Evolutionary conservation across 2,797 vertebrate species (phyloP).

Genomic region (Fringilla coelebs): DNA sequence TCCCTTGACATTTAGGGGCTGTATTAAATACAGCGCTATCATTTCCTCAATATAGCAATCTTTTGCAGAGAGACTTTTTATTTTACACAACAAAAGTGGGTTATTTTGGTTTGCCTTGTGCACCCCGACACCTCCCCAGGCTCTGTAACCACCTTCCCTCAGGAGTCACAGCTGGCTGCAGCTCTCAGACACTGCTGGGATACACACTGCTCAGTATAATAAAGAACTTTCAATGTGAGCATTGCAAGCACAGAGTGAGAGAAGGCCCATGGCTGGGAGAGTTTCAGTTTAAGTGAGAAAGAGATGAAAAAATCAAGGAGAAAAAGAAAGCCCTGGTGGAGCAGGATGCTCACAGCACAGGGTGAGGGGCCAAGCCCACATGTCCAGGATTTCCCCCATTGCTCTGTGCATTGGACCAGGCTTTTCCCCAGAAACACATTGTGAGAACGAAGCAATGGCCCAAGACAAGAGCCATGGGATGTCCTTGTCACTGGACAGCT

Average conservation of each 20-base stretch:
- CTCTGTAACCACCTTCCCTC: background rate
- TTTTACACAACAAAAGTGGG: background rate
- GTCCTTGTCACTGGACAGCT: background rate
- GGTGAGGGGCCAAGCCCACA: background rate
- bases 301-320: background rate
- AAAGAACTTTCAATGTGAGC: background rate
- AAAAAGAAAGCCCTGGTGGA: background rate
- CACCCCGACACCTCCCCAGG: background rate
- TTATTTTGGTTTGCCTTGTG: background rate
- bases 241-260: background rate
- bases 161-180: background rate
- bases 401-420: fast-evolving
- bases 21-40: background rate
- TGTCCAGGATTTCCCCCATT: background rate
- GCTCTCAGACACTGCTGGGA: background rate
- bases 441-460: background rate
- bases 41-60: background rate
- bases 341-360: background rate
- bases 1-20: background rate
- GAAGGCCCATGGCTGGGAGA: background rate
- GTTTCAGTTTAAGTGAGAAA: background rate
- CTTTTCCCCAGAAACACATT: background rate
- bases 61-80: background rate
- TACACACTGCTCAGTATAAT: background rate
- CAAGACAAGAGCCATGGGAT: fast-evolving